These are phyloP conservation scores for Scaptomyza flava DNA, from an alignment of 2,888 invertebrate genomes.

Conservation along the genomic window DNA sequence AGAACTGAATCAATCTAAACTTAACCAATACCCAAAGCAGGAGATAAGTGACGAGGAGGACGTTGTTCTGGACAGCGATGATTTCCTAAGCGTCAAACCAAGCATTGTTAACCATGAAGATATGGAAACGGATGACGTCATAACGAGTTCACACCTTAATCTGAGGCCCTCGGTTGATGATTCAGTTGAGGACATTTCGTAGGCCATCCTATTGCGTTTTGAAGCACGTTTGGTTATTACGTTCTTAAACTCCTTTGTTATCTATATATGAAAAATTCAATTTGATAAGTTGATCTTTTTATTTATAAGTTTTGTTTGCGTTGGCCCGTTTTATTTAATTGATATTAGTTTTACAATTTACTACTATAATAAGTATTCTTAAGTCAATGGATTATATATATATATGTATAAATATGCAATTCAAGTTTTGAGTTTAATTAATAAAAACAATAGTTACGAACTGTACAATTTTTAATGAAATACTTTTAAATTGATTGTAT, in stretches of 20 bases:
- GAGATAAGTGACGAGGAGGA: conserved; percentile 39
- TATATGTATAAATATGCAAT: conserved; percentile 19
- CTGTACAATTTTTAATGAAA: conserved; percentile 4
- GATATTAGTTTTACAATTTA: conserved; percentile 24
- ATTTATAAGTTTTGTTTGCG: conserved; percentile 53
- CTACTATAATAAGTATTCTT: conserved; percentile 40
- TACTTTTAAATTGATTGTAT: neutral
- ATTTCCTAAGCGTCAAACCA: conserved; percentile 58
- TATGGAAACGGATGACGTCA: conserved; percentile 34
- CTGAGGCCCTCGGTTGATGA: conserved; percentile 9
- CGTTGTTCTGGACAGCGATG: conserved; percentile 55
- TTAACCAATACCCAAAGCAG: neutral
- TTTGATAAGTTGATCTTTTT: conserved; percentile 45
- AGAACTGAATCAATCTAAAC: neutral
- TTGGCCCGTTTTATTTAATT: conserved; percentile 31
- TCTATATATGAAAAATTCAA: conserved; percentile 4
- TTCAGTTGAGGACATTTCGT: conserved; percentile 25
- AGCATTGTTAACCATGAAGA: conserved; percentile 24
- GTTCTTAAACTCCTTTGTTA: neutral
- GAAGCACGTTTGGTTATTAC: conserved; percentile 25
- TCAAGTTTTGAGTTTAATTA: conserved; percentile 32
- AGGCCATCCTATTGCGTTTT: conserved; percentile 22
- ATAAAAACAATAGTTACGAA: conserved; percentile 25
- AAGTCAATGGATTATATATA: conserved; percentile 34
- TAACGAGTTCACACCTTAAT: conserved; percentile 34